These are phyloP conservation scores for Chinchilla lanigera DNA, from an alignment of 2,113 vertebrate genomes.

Conservation along the genomic window DNA sequence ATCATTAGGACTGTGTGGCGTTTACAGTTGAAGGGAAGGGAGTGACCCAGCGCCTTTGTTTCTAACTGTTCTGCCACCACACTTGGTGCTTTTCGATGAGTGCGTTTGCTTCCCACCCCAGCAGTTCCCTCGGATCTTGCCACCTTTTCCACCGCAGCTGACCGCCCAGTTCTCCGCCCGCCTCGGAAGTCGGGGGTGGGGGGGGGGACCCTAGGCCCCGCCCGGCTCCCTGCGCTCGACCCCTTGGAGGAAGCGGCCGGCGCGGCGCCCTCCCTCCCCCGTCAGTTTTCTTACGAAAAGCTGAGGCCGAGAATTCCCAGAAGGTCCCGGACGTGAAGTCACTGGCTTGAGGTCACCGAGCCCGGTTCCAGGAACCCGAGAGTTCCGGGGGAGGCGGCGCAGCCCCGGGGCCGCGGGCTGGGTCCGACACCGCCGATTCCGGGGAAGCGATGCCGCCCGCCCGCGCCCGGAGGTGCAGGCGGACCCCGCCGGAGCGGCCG, in stretches of 20 bases:
- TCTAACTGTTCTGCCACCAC: background rate
- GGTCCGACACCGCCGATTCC: background rate
- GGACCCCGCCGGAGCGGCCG: background rate
- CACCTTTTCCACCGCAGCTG: background rate
- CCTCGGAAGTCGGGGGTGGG: background rate
- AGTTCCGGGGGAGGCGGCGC: constrained; percentile 44
- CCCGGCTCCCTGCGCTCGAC: background rate
- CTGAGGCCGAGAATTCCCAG: constrained; percentile 76
- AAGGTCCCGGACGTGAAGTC: constrained; percentile 81
- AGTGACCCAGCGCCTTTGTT: background rate
- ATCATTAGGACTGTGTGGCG: background rate
- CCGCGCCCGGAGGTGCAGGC: background rate
- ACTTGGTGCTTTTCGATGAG: too few relatives aligned
- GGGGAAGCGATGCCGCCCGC: too few relatives aligned
- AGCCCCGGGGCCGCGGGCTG: background rate
- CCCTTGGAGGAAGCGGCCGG: background rate
- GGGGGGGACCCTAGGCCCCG: background rate
- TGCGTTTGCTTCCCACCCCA: background rate
- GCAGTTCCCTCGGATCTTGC: too few relatives aligned
- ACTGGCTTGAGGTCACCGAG: constrained; percentile 71
- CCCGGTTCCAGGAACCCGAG: constrained; percentile 76
- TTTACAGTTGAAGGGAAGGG: background rate
- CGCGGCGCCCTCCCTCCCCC: background rate
- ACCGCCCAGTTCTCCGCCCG: background rate
- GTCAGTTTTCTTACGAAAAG: constrained; percentile 68